Evolutionary conservation across 1,140 invertebrate species (phyloP), one percentile per base, ranked within the genome.

Genomic region (Helicoverpa zea): DNA sequence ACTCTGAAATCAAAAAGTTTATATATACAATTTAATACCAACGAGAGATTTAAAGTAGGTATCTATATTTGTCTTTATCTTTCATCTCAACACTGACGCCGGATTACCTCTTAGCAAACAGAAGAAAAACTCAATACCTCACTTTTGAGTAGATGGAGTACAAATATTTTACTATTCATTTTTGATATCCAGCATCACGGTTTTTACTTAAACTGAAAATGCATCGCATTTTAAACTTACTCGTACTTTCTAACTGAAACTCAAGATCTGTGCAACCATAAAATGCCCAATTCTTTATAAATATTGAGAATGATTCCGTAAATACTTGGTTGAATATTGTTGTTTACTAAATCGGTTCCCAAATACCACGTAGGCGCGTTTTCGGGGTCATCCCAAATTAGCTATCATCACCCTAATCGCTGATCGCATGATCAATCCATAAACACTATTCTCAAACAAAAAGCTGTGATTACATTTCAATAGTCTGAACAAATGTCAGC

Each of bases 61-160:
- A 59, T 43, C 35, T 29, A 59, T 23, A 23, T 1, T 58, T 14
- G 23, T 30, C 14, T 30, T 43, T 14, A 64, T 59, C 18, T 54
- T 52, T 52, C 7, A 30, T 29, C 66, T 70, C 52, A 1, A 70
- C 2, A 68, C 66, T 29, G 49, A 30, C 18, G n/a, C 49, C 49
- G 18, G 49, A n/a, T 52, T 70, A 29, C 3, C 66, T 70, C 66
- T 70, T 7, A 49, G 66, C 47, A 52, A 70, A 68, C 47, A 51
- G 47, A 52, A 70, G 23, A 70, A 52, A 70, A 70, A 54, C 18
- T 68, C 47, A 18, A 68, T 68, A 68, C 63, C 11, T 68, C 49
- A 70, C 66, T 66, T 70, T 54, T 54, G 66, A 70, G 49, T 52
- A 18, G 13, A 13, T 12, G 66, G 23, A 49, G 35, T 52, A 70